Conservation (phyloP, 2,888 invertebrate genomes). For the Drosophila ustulata region DNA sequence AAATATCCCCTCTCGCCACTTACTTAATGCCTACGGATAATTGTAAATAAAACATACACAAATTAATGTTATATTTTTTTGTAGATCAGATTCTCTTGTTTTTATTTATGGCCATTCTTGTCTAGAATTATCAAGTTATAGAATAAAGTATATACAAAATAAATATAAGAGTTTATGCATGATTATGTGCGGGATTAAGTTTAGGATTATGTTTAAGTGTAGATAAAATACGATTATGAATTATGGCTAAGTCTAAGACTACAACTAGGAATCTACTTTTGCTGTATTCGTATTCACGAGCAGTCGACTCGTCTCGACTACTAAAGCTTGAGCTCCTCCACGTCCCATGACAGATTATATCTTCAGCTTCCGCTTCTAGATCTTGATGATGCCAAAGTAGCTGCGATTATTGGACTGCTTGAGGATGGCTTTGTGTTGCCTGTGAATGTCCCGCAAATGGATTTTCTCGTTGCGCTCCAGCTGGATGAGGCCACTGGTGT, state of each 20-base stretch:
- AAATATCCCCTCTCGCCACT: no score
- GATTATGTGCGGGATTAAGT: constrained; percentile 16
- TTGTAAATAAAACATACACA: no score
- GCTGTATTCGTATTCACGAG: constrained; percentile 49
- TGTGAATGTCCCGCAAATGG: constrained; percentile 88
- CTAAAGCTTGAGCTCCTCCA: constrained; percentile 13
- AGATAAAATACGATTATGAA: constrained; percentile 12
- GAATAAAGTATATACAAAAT: constrained; percentile 57
- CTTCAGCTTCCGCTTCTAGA: constrained; percentile 46
- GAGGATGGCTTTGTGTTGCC: constrained; percentile 78
- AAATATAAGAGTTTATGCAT: constrained; percentile 47
- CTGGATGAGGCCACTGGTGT: constrained; percentile 89
- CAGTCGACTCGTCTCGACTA: constrained; percentile 13
- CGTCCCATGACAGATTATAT: not conserved
- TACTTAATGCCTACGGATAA: no score
- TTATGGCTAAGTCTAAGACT: constrained; percentile 36
- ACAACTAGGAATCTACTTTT: constrained; percentile 56
- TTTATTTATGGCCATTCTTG: constrained; percentile 54
- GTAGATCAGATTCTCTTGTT: not conserved
- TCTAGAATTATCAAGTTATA: constrained; percentile 30
- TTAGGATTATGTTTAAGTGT: constrained; percentile 16
- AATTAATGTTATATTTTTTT: no score
- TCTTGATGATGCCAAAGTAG: constrained; percentile 92
- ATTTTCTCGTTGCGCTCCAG: constrained; percentile 88
- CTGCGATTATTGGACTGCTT: constrained; percentile 91